Conservation (phyloP, 2,113 vertebrate species). For the Saguinus imperator region DNA sequence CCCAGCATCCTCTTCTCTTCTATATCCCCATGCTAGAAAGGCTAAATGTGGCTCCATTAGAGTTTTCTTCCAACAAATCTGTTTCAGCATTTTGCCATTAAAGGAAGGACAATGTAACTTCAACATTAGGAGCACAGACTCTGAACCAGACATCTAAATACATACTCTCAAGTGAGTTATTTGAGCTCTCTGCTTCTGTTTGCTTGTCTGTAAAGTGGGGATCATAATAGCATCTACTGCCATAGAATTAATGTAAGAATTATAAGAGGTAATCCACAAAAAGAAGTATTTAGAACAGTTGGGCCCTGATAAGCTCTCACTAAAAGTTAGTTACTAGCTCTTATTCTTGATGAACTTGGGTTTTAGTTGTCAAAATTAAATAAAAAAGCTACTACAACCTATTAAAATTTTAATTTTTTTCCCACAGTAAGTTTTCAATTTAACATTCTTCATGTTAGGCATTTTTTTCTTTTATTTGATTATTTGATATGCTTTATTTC, state of each 20-base stretch:
- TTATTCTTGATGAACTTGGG: not conserved
- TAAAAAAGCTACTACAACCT: not conserved
- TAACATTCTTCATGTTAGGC: not conserved
- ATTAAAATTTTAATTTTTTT: not conserved
- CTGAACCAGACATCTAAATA: not conserved
- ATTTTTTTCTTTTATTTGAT: conserved; percentile 23
- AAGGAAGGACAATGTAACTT: not conserved
- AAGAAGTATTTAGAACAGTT: not conserved
- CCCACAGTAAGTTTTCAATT: conserved; percentile 5
- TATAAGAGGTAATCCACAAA: not conserved
- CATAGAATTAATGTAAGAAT: not conserved
- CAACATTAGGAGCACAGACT: not conserved
- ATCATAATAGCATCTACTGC: not conserved
- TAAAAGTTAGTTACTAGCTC: not conserved
- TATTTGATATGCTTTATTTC: conserved; percentile 64
- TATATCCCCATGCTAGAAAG: not conserved
- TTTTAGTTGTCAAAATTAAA: conserved; percentile 1
- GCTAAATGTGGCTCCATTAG: not conserved
- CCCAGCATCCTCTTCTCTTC: accelerated
- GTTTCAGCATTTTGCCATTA: not conserved
- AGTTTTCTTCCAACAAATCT: not conserved
- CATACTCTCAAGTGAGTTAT: not conserved
- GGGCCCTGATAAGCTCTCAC: not conserved
- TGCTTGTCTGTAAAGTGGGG: not conserved
- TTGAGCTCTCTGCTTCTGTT: not conserved